Evolutionary conservation across 2,888 invertebrate species (phyloP).

Genomic region (Eupithecia subumbrata): DNA sequence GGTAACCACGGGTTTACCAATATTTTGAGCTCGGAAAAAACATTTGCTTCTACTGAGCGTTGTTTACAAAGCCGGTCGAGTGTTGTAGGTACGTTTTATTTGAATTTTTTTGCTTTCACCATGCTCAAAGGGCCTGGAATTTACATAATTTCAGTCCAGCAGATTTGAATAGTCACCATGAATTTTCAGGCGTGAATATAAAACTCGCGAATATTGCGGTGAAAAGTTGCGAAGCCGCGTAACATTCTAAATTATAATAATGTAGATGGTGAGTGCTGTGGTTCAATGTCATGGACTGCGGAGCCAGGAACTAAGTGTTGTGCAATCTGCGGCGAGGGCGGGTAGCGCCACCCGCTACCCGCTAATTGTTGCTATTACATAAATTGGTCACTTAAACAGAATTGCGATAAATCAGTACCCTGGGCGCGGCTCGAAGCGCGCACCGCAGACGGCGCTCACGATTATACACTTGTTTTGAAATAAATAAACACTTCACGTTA

Average conservation of each 20-base stretch:
- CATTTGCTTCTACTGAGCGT: not conserved
- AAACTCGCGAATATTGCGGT: conserved; percentile 11
- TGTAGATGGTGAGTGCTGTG: conserved; percentile 24
- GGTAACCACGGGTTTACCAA: not conserved
- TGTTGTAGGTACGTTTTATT: conserved; percentile 4
- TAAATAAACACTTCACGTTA: conserved; percentile 48
- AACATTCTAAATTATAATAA: conserved; percentile 20
- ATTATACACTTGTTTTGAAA: conserved; percentile 54
- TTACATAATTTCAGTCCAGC: conserved; percentile 7
- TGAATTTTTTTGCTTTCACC: not conserved
- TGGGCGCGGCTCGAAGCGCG: conserved; percentile 49
- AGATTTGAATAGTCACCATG: conserved; percentile 3
- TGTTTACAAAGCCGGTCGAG: conserved; percentile 2
- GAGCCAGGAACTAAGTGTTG: conserved; percentile 21
- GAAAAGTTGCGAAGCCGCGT: conserved; percentile 17
- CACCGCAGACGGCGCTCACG: conserved; percentile 52
- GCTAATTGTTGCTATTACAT: conserved; percentile 70
- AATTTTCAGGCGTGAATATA: conserved; percentile 14
- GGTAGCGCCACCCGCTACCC: conserved; percentile 52
- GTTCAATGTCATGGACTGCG: conserved; percentile 38
- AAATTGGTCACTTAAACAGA: conserved; percentile 71
- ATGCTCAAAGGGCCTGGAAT: conserved; percentile 3
- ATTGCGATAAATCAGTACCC: conserved; percentile 66
- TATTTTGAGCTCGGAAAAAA: not conserved
- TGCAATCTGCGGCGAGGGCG: conserved; percentile 43